A percentile compares a stretch with the other conserved stretches of the same genome.
Evolutionary conservation across 2,888 invertebrate genomes (phyloP).

Genomic region (Bugulina stolonifera): DNA sequence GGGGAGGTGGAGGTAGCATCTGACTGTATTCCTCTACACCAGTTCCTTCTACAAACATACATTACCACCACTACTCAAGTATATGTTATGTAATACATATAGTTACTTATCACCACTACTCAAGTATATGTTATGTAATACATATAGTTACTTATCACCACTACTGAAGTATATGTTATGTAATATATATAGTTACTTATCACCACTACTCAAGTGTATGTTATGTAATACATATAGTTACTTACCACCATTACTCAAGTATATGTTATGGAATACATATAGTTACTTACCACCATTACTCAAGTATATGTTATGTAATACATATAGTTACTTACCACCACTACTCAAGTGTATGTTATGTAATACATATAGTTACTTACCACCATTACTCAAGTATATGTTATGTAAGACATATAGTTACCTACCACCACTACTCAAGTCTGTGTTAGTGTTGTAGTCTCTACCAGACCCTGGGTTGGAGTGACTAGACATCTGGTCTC

Average conservation of each 20-base stretch:
- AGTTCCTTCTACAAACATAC: conserved; percentile 29
- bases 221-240: no score
- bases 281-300: conserved; percentile 45
- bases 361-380: no score
- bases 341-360: no score
- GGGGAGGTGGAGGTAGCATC: conserved; percentile 8
- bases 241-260: no score
- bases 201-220: conserved; percentile 45
- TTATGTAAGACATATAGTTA: no score
- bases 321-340: no score
- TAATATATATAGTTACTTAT: no score
- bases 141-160: no score
- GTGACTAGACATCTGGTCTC: conserved; percentile 1
- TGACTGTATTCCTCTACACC: conserved; percentile 21
- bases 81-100: no score
- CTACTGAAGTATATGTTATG: no score
- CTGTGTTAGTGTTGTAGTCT: conserved; percentile 37
- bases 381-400: conserved; percentile 45
- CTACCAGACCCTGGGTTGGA: conserved; percentile 10
- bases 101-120: conserved; percentile 45
- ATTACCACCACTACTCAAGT: no score
- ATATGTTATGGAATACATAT: no score
- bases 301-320: conserved; percentile 43
- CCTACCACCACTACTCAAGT: conserved; percentile 45
- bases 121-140: conserved; percentile 43